Base-by-base conservation (phyloP, 2,113 vertebrate genomes). In the Nyctereutes procyonoides region DNA sequence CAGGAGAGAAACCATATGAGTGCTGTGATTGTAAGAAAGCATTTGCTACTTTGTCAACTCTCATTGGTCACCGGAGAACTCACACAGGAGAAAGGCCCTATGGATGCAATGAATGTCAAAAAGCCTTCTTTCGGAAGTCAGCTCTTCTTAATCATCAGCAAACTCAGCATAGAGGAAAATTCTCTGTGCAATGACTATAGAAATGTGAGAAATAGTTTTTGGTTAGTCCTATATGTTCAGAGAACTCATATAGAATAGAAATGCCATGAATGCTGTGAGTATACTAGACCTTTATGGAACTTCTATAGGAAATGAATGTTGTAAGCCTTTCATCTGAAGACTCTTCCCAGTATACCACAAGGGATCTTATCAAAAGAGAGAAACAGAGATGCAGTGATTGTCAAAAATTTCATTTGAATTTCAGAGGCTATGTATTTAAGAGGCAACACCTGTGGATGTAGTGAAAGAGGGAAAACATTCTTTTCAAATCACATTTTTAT, bases 61-160 rank as follows among this genome's bases (percentile, higher is more conserved):
- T 95, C 32, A 74, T 83, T 53, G 38, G 81, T 38, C 81, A 91
- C 17, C 38, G 3, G 94, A 91, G 71, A 86, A 80, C 62, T 95
- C 88, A 91, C 53, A 91, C 81, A 62, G 82, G 80, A 90, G 81
- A 95, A 51, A 90, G 80, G 24, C 80, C 80, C 35, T 82, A 38
- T 69, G 60, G 51, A 51, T 77, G 94, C 35, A 69, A 0, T 5
- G 51, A 85, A 60, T 79, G 60, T 48, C 94, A 85, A 43, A 95
- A 92, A 92, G 88, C 38, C 88, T 95, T 91, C 53, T 71, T 79
- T 80, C 26, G 63, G 81, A 92, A 80, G 11, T 62, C 55, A 43
- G 88, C 55, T 53, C 73, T 95, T 55, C 32, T 4, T 53, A 91
- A 86, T 69, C 82, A 92, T 71, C 53, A 80, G 88, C 83, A 60